Conservation (phyloP, 1,140 invertebrate species). For the Tachypleus tridentatus region DNA sequence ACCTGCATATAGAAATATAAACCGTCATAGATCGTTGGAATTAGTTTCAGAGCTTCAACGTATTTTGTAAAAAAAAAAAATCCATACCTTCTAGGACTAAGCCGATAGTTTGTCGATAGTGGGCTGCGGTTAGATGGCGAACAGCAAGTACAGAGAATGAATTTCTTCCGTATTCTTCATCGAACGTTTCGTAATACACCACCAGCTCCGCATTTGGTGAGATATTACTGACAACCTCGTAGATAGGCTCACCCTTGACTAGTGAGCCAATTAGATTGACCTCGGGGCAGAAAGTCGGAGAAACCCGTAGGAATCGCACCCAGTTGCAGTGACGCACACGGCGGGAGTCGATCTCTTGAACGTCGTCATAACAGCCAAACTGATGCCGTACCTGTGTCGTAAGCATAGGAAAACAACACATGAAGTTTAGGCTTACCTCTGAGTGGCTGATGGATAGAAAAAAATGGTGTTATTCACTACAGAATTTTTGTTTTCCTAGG, state of each 20-base stretch:
- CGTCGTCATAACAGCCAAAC: slow-evolving; percentile 80
- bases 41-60: no score
- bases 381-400: slow-evolving; percentile 60
- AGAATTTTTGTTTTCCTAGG: no score
- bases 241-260: slow-evolving; percentile 59
- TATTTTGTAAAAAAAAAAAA: no score
- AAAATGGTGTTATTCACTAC: no score
- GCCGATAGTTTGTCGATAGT: slow-evolving; percentile 22
- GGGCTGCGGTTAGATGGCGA: slow-evolving; percentile 11
- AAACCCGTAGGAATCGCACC: slow-evolving; percentile 74
- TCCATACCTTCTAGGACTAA: slow-evolving; percentile 21
- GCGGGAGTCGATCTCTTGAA: slow-evolving; percentile 55
- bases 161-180: slow-evolving; percentile 6
- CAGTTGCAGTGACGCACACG: slow-evolving; percentile 84
- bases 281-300: slow-evolving; percentile 59
- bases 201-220: slow-evolving; percentile 72
- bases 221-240: slow-evolving; percentile 71
- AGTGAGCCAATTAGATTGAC: slow-evolving; percentile 58
- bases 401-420: slow-evolving; percentile 32
- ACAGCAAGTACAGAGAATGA: slow-evolving; percentile 1
- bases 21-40: no score
- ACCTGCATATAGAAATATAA: no score
- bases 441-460: no score
- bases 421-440: no score
- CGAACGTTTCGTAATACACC: slow-evolving; percentile 51